Percentiles rank a stretch among this genome's conserved stretches.
Conservation (phyloP, 2,113 vertebrate genomes). For the Embiotoca jacksoni region DNA sequence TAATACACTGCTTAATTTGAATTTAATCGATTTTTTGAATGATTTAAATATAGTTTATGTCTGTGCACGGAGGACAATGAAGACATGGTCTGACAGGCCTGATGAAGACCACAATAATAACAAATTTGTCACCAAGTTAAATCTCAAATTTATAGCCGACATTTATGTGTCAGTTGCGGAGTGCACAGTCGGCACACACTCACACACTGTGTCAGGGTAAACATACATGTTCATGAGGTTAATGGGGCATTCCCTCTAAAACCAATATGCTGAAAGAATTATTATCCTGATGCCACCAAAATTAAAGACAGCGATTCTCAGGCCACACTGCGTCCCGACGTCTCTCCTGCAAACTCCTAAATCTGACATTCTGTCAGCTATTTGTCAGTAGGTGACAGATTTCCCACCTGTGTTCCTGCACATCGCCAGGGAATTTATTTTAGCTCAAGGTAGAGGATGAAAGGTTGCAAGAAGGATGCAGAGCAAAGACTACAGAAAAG, state of each 20-base stretch:
- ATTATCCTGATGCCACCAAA: slow-evolving; percentile 7
- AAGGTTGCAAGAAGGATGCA: slow-evolving; percentile 43
- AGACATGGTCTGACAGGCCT: neutral
- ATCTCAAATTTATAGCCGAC: no score
- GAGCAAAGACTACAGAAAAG: slow-evolving; percentile 23
- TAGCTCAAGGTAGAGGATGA: slow-evolving; percentile 48
- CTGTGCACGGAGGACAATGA: neutral
- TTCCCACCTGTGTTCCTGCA: slow-evolving; percentile 33
- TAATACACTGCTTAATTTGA: slow-evolving; percentile 11
- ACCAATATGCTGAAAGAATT: neutral
- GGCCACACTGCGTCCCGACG: neutral
- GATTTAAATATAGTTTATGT: neutral
- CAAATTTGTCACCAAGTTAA: neutral
- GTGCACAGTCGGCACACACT: no score
- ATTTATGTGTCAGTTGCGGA: no score
- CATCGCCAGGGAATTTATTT: slow-evolving; percentile 60
- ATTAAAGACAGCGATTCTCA: slow-evolving; percentile 10
- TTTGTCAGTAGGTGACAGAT: slow-evolving; percentile 53
- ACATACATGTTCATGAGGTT: no score
- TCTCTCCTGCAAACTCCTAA: slow-evolving; percentile 13
- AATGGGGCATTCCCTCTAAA: no score
- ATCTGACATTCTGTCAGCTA: slow-evolving; percentile 18
- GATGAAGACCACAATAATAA: slow-evolving; percentile 6
- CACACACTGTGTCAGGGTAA: no score
- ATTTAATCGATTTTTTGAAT: slow-evolving; percentile 11